Conservation (phyloP, 2,888 invertebrate genomes). For the Pomacea canaliculata region DNA sequence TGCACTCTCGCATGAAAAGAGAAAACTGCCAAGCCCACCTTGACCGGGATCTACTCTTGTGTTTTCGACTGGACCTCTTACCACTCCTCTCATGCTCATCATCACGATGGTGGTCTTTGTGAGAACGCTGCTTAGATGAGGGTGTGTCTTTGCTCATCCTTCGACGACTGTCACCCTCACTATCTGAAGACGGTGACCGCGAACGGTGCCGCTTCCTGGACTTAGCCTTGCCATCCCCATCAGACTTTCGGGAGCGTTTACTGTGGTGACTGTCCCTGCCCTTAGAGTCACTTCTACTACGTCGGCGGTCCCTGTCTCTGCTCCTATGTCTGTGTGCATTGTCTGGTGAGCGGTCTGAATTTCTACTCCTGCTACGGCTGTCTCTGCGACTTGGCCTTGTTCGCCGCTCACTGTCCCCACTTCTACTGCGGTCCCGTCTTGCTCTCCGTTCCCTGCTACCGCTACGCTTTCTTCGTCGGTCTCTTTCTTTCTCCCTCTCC, state of each 20-base stretch:
- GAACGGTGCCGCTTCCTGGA: slow-evolving; percentile 47
- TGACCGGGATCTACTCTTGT: slow-evolving; percentile 64
- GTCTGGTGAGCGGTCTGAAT: slow-evolving; percentile 18
- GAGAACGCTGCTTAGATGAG: slow-evolving; percentile 27
- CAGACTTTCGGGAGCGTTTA: slow-evolving; percentile 2
- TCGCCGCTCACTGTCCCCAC: slow-evolving; percentile 37
- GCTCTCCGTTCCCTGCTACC: slow-evolving; percentile 33
- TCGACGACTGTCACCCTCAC: slow-evolving; percentile 39
- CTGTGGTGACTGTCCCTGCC: slow-evolving; percentile 5
- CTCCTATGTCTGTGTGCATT: slow-evolving; percentile 34
- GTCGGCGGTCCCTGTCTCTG: slow-evolving; percentile 27
- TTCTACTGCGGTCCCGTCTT: slow-evolving; percentile 34
- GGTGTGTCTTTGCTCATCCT: slow-evolving; percentile 39
- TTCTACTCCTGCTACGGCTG: slow-evolving; percentile 17
- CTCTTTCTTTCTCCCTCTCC: slow-evolving; percentile 24
- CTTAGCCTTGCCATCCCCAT: slow-evolving; percentile 28
- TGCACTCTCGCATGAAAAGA: slow-evolving; percentile 2
- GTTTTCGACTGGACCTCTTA: slow-evolving; percentile 69
- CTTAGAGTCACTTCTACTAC: slow-evolving; percentile 18
- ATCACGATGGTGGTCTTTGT: slow-evolving; percentile 29
- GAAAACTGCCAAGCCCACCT: slow-evolving; percentile 55
- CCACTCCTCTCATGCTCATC: slow-evolving; percentile 57
- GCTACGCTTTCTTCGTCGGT: slow-evolving; percentile 26
- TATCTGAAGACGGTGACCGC: slow-evolving; percentile 50
- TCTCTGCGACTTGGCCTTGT: slow-evolving; percentile 33